Evolutionary conservation across 1,140 invertebrate species (phyloP), one percentile per base, ranked within the genome.

Genomic region (Euura lappo): DNA sequence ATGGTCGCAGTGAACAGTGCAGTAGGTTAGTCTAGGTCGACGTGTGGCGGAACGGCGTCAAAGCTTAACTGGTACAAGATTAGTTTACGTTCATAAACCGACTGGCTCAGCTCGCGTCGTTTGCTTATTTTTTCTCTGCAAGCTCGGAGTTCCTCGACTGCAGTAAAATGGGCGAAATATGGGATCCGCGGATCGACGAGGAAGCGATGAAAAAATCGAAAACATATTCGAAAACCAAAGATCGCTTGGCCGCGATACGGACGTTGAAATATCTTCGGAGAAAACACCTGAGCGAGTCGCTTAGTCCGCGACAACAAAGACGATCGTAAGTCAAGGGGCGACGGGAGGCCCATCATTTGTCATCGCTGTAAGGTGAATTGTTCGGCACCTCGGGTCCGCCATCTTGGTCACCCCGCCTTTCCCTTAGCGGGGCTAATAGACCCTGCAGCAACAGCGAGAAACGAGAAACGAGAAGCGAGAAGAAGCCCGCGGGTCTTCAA

Each of bases 291-390:
- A 77, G 73, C 47, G 51, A 70, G 68, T 75, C 66, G 69, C 71
- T 68, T 74, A 68, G 72, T 72, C 44, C 43, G 68, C 11, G 45
- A 69, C 76, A 76, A 76, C 73, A 75, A 72, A 68, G 72, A 76
- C 72, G 71, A 74, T 72, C 70, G 75, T 77, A 77, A 77, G 75
- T 77, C 75, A 71, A 71, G 68, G 47, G 76, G 69, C 72, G 69
- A 71, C 75, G 75, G 70, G 71, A 73, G 44, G 70, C 68, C 65
- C 44, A 72, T 79, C 78, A 77, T 79, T 79, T 79, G 78, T 79
- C 78, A 79, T 79, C 77, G 75, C 69, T 69, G 72, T 47, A 47
- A 69, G 51, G 65, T 73, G 77, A 64, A 79, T 79, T 79, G 75
- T 79, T 79, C 72, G 77, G 69, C 73, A 47, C 10, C 47, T 7